These are phyloP conservation scores for Glaucomys volans DNA, from an alignment of 2,113 vertebrate species.

Conservation along the genomic window DNA sequence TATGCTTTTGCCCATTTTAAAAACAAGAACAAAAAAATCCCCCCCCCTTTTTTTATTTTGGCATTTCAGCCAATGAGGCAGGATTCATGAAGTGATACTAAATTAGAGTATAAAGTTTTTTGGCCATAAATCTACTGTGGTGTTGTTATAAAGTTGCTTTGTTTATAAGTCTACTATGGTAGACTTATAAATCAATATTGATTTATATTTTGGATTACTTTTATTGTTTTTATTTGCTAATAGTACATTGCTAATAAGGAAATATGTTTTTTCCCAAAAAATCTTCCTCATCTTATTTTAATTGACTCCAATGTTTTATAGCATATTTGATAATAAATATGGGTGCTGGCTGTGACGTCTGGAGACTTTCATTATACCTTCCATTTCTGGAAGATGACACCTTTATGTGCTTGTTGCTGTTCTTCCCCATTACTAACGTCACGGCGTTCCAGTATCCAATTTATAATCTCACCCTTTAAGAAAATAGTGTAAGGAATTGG, in stretches of 20 bases:
- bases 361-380: neutral
- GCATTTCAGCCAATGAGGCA: neutral
- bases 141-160: neutral
- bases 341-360: neutral
- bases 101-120: neutral
- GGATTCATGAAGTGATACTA: neutral
- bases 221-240: neutral
- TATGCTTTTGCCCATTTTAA: neutral
- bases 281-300: neutral
- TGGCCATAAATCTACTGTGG: neutral
- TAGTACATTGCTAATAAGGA: neutral
- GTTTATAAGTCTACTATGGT: neutral
- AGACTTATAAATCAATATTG: neutral
- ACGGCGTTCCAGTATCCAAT: neutral
- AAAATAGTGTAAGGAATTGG: neutral
- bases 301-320: neutral
- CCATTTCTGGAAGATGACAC: neutral
- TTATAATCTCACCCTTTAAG: neutral
- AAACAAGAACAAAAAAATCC: neutral
- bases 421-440: neutral
- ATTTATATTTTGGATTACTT: neutral
- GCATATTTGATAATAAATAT: constrained; percentile 16
- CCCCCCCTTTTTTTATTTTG: neutral
- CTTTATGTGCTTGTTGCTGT: neutral
- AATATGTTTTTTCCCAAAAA: neutral